These are phyloP conservation scores for Parasteatoda tepidariorum DNA, from an alignment of 1,140 invertebrate genomes.

Conservation along the genomic window DNA sequence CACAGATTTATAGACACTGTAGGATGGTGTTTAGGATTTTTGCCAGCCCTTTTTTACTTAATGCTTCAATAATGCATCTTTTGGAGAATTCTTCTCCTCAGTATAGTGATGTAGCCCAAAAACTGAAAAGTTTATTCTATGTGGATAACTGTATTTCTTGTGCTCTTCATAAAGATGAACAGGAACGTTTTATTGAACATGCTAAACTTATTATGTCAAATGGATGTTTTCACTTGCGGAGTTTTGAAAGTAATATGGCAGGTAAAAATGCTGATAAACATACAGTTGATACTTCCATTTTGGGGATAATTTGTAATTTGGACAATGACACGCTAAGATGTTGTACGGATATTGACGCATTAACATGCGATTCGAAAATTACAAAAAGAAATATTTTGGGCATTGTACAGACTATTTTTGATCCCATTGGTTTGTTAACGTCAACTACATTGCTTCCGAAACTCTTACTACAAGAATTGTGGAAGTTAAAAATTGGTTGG, in stretches of 20 bases:
- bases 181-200: background rate
- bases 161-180: background rate
- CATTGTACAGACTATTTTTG: background rate
- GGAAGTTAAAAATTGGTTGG: too few species aligned
- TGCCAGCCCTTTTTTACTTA: background rate
- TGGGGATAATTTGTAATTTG: background rate
- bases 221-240: background rate
- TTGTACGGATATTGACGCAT: background rate
- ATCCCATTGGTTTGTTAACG: slow-evolving; percentile 4
- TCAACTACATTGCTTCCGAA: too few species aligned
- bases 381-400: background rate
- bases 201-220: too few species aligned
- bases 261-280: background rate
- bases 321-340: too few species aligned
- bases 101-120: too few species aligned
- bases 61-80: background rate
- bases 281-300: background rate
- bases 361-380: background rate
- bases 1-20: too few species aligned
- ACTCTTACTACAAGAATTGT: too few species aligned
- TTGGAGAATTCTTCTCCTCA: too few species aligned
- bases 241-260: background rate
- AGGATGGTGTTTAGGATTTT: too few species aligned
- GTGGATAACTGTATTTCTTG: background rate
- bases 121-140: background rate